Evolutionary conservation across 2,797 vertebrate species (phyloP), one percentile per base, ranked within the genome.

Genomic region (Pipistrellus kuhlii): DNA sequence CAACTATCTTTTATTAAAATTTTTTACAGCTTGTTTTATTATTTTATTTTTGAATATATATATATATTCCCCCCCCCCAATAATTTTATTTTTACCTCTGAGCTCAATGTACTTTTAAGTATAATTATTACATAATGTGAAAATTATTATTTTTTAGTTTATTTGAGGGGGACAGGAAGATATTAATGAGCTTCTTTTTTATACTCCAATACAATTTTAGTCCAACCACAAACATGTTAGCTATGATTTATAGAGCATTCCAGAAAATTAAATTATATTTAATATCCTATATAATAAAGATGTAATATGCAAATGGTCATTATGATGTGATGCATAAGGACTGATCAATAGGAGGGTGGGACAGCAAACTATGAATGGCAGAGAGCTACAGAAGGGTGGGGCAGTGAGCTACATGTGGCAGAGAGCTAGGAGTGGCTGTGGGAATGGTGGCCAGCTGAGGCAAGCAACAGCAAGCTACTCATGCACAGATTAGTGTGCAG

Each of bases 41-140:
- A 27, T 27, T 59, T 59, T 59, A 5, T 27, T 59, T 59, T 6
- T 55, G 7, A 77, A 53, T 18, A 14, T 0, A 53, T 48, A 38
- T 35, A 30, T 0, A 48, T 48, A 35, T 35, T 3, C 4, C 4
- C 35, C 35, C 35, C 94, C 5, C 6, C 18, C 3, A 53, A 53
- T 77, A 62, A 66, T 59, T 86, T 20, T 32, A 27, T 23, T 95
- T 85, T 85, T 85, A 93, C 25, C 94, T 85, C 64, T 78, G 38
- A 76, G 12, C 1, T 41, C 72, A 72, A 38, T 68, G 12, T 32
- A 59, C 46, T 76, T 91, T 0, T 25, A 88, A 83, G 13, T 8
- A 57, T 4, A 62, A 84, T 86, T 96, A 81, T 81, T 85, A 10
- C 48, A 18, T 27, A 59, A 59, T 59, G 25, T 44, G 17, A 62